Conservation (phyloP, 2,888 invertebrate genomes). For the Trachelus stipa region DNA sequence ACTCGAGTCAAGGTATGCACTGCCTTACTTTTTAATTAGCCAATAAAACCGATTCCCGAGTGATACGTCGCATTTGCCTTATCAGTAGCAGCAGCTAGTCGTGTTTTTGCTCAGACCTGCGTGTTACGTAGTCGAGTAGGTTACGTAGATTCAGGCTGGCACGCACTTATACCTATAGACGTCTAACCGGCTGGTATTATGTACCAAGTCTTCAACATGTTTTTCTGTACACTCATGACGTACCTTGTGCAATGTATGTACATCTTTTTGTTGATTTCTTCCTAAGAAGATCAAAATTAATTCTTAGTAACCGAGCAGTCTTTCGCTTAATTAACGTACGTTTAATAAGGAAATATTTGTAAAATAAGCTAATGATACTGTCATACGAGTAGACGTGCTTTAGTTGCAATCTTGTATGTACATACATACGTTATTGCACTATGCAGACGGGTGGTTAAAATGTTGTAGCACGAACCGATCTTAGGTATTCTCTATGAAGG, state of each 20-base stretch:
- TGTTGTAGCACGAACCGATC: not conserved
- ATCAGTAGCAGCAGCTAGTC: not conserved
- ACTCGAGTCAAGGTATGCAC: not conserved
- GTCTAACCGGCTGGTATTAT: not conserved
- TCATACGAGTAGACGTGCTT: not conserved
- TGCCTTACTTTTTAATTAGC: not conserved
- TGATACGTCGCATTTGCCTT: not conserved
- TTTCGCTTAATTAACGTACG: not conserved
- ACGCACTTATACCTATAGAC: not conserved
- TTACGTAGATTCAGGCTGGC: not conserved
- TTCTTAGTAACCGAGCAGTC: not conserved
- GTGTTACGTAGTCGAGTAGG: not conserved
- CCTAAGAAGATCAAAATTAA: not conserved
- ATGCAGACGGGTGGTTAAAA: not conserved
- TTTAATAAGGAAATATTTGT: not conserved
- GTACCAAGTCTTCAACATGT: not conserved
- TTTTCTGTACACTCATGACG: not conserved
- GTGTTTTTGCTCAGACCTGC: not conserved
- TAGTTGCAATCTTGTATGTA: not conserved
- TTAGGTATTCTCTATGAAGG: not conserved
- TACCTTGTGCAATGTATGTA: not conserved
- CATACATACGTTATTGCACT: not conserved
- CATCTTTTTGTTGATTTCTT: not conserved
- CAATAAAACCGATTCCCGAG: not conserved
- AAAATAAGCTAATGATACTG: not conserved